These are phyloP conservation scores for Lineus longissimus DNA, from an alignment of 1,140 invertebrate species.

Conservation along the genomic window DNA sequence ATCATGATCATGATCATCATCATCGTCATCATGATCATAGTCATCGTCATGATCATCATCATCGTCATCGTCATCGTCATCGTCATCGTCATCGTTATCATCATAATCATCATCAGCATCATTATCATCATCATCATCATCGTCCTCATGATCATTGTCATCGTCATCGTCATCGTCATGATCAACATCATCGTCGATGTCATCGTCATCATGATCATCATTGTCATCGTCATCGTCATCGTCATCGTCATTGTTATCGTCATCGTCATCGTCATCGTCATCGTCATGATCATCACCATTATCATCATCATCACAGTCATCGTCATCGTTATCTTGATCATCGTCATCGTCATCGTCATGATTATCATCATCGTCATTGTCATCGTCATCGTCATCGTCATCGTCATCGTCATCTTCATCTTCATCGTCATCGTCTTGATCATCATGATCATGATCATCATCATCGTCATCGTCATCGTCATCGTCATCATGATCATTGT, in stretches of 20 bases:
- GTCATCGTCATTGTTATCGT: conserved; percentile 21
- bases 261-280: conserved; percentile 8
- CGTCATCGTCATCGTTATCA: neutral
- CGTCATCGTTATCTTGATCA: neutral
- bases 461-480: conserved; percentile 11
- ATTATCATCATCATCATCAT: too few relatives aligned
- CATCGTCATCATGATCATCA: too few relatives aligned
- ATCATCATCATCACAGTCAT: conserved; percentile 10
- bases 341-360: too few relatives aligned
- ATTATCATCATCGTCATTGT: too few relatives aligned
- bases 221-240: conserved; percentile 21
- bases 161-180: too few relatives aligned
- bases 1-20: too few relatives aligned
- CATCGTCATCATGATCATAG: too few relatives aligned
- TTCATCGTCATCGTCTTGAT: conserved; percentile 7
- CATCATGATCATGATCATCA: neutral
- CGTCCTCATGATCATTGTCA: neutral
- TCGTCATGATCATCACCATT: too few relatives aligned
- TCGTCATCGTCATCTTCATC: conserved; percentile 12
- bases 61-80: conserved; percentile 11
- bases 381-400: conserved; percentile 10
- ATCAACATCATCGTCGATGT: too few relatives aligned
- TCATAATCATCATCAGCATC: too few relatives aligned
- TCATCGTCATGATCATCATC: too few relatives aligned
- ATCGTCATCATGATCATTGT: too few relatives aligned